Evolutionary conservation across 2,113 vertebrate species (phyloP), one percentile per base, ranked within the genome.

Genomic region (Platichthys flesus): DNA sequence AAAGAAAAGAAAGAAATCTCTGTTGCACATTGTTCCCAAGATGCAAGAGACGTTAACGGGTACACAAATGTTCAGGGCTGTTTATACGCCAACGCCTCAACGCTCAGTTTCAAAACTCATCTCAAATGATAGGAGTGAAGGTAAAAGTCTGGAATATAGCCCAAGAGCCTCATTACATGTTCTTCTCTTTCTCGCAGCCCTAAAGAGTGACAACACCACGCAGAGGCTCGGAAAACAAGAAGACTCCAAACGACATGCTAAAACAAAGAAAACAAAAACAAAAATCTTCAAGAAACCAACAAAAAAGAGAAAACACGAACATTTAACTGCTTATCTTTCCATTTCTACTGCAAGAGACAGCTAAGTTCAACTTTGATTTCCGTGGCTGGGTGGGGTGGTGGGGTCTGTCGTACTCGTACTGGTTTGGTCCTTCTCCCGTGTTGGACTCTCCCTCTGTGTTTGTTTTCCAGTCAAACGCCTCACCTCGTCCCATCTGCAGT

Each of bases 281-380:
- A 63, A 85, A 51, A 91, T 88, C 90, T 81, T 89, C 83, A 81
- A 79, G 82, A 85, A 92, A 90, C 77, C 70, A 77, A 78, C 76
- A 87, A 88, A 89, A 89, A 87, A 42, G 21, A 82, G 63, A 82
- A 84, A 82, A 89, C 75, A 79, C 60, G 78, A 92, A 90, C 87
- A 90, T 91, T 84, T 88, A 88, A 90, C 87, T 83, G 89, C 91
- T 91, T 89, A 87, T 83, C 89, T 90, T 91, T 92, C 90, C 78
- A 90, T 92, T 92, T 83, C 79, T 83, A 79, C 89, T 77, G 85
- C 86, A 82, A 88, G 80, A 87, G 79, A 88, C 86, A 90, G 89
- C 84, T 87, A 78, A 83, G 81, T 84, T 65, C 75, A 24, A 72
- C 67, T 78, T 79, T 71, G 67, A 78, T 86, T 88, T 84, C 70